Evolutionary conservation across 2,888 invertebrate genomes (phyloP).

Genomic region (Synergus gifuensis): DNA sequence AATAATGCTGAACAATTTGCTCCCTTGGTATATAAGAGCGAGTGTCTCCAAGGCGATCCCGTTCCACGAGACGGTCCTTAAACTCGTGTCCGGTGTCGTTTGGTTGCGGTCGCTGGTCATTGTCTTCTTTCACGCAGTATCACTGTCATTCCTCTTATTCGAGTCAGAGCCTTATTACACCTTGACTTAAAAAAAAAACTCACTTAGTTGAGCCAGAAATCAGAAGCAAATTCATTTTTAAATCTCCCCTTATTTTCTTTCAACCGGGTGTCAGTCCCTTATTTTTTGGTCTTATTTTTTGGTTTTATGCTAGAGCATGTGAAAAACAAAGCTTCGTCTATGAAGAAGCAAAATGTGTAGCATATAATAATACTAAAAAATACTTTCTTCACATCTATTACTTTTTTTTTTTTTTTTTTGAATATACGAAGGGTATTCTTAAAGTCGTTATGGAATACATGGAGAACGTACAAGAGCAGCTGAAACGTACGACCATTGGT

Average conservation of each 20-base stretch:
- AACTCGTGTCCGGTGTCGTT: slow-evolving; percentile 70
- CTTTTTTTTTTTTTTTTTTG: background rate
- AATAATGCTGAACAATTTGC: slow-evolving; percentile 65
- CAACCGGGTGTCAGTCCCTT: no score
- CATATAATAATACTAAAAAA: background rate
- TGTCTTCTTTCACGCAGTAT: slow-evolving; percentile 56
- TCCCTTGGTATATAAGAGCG: slow-evolving; percentile 39
- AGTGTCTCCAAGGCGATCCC: slow-evolving; percentile 62
- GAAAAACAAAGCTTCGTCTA: background rate
- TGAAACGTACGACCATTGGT: background rate
- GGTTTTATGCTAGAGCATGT: background rate
- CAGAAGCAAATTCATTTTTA: background rate
- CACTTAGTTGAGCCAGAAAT: background rate
- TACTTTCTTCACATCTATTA: background rate
- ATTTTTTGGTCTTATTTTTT: no score
- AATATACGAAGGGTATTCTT: background rate
- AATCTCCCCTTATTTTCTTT: no score
- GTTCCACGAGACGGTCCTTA: slow-evolving; percentile 70
- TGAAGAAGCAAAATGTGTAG: background rate
- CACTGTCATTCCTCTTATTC: slow-evolving; percentile 51
- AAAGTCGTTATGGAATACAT: slow-evolving; percentile 5
- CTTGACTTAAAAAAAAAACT: slow-evolving; percentile 16
- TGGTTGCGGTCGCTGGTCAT: slow-evolving; percentile 62
- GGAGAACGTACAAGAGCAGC: slow-evolving; percentile 7
- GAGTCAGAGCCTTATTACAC: slow-evolving; percentile 42